phyloP scores from a whole-genome alignment of 2,888 invertebrate species.

The Chloroclystis v-ata region DNA sequence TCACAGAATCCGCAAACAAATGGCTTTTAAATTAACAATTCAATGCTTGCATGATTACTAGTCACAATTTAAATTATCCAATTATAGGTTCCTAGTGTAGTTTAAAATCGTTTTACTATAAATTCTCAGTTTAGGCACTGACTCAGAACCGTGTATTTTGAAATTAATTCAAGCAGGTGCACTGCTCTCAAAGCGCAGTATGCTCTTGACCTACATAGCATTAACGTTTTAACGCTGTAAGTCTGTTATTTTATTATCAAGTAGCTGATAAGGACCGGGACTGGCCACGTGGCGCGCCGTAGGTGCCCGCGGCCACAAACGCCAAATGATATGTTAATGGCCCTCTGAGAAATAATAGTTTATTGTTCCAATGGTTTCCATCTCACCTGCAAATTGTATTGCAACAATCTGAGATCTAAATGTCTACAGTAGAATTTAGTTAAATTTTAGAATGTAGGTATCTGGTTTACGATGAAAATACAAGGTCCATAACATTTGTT shows the following conservation, averaged over 20 bases:
- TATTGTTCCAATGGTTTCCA: slow-evolving; percentile 44
- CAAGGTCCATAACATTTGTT: no score
- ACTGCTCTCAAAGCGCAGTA: slow-evolving; percentile 10
- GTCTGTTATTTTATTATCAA: slow-evolving; percentile 30
- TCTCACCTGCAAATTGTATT: slow-evolving; percentile 28
- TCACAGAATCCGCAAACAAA: not conserved
- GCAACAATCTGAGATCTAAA: not conserved
- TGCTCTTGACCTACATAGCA: slow-evolving; percentile 28
- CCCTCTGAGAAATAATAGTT: slow-evolving; percentile 59
- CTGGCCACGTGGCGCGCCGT: slow-evolving; percentile 33
- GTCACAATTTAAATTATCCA: not conserved
- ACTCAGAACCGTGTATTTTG: slow-evolving; percentile 22
- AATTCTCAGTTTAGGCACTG: slow-evolving; percentile 1
- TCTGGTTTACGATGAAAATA: no score
- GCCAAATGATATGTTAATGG: slow-evolving; percentile 67
- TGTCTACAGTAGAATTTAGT: no score
- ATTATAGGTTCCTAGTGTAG: not conserved
- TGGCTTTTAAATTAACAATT: not conserved
- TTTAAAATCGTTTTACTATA: not conserved
- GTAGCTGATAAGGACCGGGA: slow-evolving; percentile 22
- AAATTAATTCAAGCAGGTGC: slow-evolving; percentile 21
- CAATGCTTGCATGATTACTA: not conserved
- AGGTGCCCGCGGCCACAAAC: slow-evolving; percentile 44
- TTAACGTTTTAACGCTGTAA: slow-evolving; percentile 27
- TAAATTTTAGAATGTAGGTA: not conserved